phyloP scores from a whole-genome alignment of 1,140 invertebrate species.

The Listronotus bonariensis region DNA sequence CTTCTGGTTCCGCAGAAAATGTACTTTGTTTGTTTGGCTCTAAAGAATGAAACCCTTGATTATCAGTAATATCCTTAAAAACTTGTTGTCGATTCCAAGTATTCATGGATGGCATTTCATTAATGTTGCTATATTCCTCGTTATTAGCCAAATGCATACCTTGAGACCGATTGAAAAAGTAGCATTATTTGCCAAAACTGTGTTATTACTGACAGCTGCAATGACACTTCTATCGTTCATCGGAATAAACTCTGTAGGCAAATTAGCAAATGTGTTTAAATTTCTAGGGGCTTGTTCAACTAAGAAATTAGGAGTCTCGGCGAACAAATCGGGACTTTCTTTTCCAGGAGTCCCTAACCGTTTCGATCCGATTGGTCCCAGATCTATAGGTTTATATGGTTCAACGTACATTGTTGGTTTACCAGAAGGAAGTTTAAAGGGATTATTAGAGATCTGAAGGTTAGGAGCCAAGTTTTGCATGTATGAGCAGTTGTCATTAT shows the following conservation, averaged over 20 bases:
- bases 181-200: background rate
- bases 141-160: background rate
- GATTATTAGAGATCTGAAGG: slow-evolving; percentile 10
- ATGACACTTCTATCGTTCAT: slow-evolving; percentile 30
- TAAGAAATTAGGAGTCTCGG: slow-evolving; percentile 3
- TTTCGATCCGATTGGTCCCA: slow-evolving; percentile 53
- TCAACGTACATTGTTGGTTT: slow-evolving; percentile 55
- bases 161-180: slow-evolving; percentile 5
- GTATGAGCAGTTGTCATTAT: background rate
- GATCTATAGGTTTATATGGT: slow-evolving; percentile 48
- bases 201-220: slow-evolving; percentile 23
- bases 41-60: background rate
- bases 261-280: background rate
- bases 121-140: background rate
- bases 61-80: background rate
- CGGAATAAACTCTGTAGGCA: slow-evolving; percentile 13
- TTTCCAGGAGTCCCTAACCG: slow-evolving; percentile 36
- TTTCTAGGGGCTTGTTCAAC: background rate
- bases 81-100: slow-evolving; percentile 11
- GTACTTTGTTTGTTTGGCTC: no score
- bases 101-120: background rate
- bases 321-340: slow-evolving; percentile 32
- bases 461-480: slow-evolving; percentile 8
- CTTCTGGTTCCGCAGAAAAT: no score
- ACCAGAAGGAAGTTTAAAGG: slow-evolving; percentile 20